Conservation (phyloP, 2,797 vertebrate genomes). For the Gymnoscopelus microlampas region DNA sequence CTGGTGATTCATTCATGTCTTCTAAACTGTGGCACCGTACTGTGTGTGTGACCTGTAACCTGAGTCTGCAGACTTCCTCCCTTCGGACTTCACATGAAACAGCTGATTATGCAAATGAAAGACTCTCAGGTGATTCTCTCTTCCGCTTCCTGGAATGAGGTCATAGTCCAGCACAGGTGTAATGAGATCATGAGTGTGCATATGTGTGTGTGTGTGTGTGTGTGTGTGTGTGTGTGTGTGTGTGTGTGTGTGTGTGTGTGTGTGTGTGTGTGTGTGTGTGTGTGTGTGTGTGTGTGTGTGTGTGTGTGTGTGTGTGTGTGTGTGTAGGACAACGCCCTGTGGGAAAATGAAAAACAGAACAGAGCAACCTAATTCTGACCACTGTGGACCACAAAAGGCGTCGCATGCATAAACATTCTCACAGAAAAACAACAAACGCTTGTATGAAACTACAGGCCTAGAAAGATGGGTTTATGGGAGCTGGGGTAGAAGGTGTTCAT, state of each 20-base stretch:
- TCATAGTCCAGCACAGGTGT: slow-evolving; percentile 72
- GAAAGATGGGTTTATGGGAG: too few species aligned
- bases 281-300: slow-evolving; percentile 1
- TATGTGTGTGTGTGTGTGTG: background rate
- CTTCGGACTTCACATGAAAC: slow-evolving; percentile 60
- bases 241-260: slow-evolving; percentile 2
- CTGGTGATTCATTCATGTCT: too few species aligned
- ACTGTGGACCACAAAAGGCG: slow-evolving; percentile 19
- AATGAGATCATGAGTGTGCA: slow-evolving; percentile 1
- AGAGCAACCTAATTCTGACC: slow-evolving; percentile 40
- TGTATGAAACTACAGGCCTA: background rate
- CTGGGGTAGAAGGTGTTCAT: too few species aligned
- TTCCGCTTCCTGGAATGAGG: slow-evolving; percentile 80
- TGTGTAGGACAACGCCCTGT: slow-evolving; percentile 52
- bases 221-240: background rate
- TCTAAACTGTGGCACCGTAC: too few species aligned
- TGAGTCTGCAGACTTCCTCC: slow-evolving; percentile 38
- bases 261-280: slow-evolving; percentile 1
- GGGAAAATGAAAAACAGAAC: slow-evolving; percentile 34
- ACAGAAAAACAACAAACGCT: slow-evolving; percentile 5
- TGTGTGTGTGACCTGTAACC: slow-evolving; percentile 48
- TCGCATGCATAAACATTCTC: background rate
- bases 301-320: slow-evolving; percentile 17
- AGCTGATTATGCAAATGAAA: slow-evolving; percentile 79
- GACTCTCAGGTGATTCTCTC: slow-evolving; percentile 69